Conservation (phyloP, 2,888 invertebrate species). For the Troglohyphantes excavatus region DNA sequence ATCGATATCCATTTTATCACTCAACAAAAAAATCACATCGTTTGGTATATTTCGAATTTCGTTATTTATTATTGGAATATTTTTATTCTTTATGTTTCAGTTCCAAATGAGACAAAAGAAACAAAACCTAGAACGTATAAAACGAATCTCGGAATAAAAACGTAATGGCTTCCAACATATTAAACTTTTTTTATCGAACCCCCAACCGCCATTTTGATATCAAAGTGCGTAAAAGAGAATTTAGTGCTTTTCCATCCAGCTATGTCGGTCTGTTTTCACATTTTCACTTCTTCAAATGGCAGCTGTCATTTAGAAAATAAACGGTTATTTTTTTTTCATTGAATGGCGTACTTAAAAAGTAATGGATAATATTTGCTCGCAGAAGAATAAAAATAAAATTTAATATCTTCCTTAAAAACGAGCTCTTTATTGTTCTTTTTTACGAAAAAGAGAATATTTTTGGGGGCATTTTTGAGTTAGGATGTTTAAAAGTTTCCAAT, state of each 20-base stretch:
- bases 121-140: background rate
- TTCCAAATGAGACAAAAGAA: background rate
- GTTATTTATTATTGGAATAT: background rate
- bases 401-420: background rate
- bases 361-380: conserved; percentile 13
- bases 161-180: conserved; percentile 32
- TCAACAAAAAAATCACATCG: background rate
- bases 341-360: conserved; percentile 27
- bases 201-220: background rate
- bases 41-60: background rate
- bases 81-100: background rate
- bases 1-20: background rate
- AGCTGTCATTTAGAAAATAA: conserved; percentile 29
- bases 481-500: background rate
- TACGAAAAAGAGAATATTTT: background rate
- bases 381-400: conserved; percentile 16
- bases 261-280: background rate
- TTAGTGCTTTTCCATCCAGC: background rate
- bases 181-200: conserved; percentile 16
- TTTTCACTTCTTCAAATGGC: conserved; percentile 25
- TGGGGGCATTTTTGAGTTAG: background rate
- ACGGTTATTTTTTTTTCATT: conserved; percentile 17
- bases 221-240: conserved; percentile 14
- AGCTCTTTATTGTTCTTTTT: conserved; percentile 1
- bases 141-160: background rate